Conservation (phyloP, 2,113 vertebrate species). For the Alces alces region DNA sequence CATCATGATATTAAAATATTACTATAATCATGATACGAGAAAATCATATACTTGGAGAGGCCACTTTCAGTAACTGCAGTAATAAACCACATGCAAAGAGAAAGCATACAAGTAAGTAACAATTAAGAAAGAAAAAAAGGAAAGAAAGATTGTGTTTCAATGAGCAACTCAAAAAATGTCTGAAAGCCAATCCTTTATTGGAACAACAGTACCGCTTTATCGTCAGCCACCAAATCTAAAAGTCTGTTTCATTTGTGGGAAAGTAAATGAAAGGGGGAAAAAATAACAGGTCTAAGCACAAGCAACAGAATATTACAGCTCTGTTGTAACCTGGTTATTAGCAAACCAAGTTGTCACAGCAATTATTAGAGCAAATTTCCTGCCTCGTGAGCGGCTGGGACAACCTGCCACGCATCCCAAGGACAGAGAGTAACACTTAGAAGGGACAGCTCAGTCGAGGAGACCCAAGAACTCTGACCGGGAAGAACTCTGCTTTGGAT, state of each 20-base stretch:
- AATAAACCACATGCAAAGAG: slow-evolving; percentile 35
- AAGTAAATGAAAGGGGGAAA: slow-evolving; percentile 8
- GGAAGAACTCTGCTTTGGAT: background rate
- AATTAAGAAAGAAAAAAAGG: slow-evolving; percentile 37
- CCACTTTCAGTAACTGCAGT: slow-evolving; percentile 57
- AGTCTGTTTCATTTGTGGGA: slow-evolving; percentile 60
- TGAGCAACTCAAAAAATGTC: slow-evolving; percentile 54
- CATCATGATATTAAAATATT: slow-evolving; percentile 57
- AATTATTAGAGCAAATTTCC: slow-evolving; percentile 33
- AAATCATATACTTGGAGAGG: slow-evolving; percentile 6
- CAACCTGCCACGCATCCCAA: background rate
- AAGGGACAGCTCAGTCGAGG: no score
- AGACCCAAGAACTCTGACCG: background rate
- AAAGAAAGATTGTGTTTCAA: slow-evolving; percentile 59
- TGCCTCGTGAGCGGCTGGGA: background rate
- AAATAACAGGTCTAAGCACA: slow-evolving; percentile 52
- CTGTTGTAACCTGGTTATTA: background rate
- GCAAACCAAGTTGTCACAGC: background rate
- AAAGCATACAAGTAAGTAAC: slow-evolving; percentile 44
- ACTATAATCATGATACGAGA: slow-evolving; percentile 9
- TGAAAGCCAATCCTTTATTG: slow-evolving; percentile 41
- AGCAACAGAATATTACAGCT: slow-evolving; percentile 55
- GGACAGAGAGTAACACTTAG: background rate
- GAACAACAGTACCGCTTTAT: slow-evolving; percentile 46
- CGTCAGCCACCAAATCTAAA: slow-evolving; percentile 57